Conservation (phyloP, 2,797 vertebrate species). For the Pagetopsis macropterus region DNA sequence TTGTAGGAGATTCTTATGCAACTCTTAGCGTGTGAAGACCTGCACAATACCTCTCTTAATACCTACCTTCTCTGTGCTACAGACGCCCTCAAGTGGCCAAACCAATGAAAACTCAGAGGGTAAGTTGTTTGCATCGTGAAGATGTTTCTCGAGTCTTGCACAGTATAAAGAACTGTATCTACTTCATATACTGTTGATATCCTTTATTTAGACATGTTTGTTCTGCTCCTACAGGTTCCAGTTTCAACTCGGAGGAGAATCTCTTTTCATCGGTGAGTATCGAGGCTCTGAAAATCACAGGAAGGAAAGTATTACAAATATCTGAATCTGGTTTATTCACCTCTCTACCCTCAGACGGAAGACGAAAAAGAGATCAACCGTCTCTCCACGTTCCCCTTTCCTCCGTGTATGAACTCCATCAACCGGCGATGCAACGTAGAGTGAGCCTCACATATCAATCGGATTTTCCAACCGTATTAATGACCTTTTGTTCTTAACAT, state of each 20-base stretch:
- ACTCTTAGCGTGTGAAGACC: conserved; percentile 32
- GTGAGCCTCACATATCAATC: conserved; percentile 60
- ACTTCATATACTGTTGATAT: background rate
- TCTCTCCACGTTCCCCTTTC: conserved; percentile 93
- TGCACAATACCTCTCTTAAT: conserved; percentile 6
- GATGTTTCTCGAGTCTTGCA: background rate
- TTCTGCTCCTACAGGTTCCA: conserved; percentile 67
- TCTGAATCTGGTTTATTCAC: background rate
- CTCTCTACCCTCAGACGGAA: conserved; percentile 59
- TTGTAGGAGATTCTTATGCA: conserved; percentile 18
- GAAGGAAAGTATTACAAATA: background rate
- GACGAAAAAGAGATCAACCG: conserved; percentile 94
- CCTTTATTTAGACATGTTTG: background rate
- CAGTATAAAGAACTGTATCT: background rate
- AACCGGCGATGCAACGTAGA: conserved; percentile 86
- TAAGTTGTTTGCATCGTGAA: conserved; percentile 41
- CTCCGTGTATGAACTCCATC: conserved; percentile 92
- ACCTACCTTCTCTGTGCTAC: conserved; percentile 46
- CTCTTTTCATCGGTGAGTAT: conserved; percentile 75
- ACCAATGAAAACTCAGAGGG: conserved; percentile 72
- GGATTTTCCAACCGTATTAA: background rate
- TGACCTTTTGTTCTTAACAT: background rate
- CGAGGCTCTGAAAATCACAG: background rate
- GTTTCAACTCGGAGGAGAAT: conserved; percentile 82
- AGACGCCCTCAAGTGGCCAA: conserved; percentile 71